These are phyloP conservation scores for Gallinago undulata DNA, from an alignment of 2,113 vertebrate genomes.

Conservation along the genomic window DNA sequence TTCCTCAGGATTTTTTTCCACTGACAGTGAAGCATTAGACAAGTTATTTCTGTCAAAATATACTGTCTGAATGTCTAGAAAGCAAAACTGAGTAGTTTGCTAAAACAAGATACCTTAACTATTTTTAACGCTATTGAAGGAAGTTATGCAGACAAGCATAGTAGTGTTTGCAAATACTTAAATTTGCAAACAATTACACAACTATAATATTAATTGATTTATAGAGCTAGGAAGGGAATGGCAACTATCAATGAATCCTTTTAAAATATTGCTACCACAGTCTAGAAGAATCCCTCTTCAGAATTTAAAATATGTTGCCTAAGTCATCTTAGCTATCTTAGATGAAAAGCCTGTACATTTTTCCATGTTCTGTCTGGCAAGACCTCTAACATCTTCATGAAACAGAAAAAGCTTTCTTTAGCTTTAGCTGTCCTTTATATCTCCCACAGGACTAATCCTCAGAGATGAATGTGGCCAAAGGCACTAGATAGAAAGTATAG, in stretches of 20 bases:
- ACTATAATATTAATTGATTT: neutral
- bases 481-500: neutral
- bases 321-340: neutral
- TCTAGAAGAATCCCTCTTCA: neutral
- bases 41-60: neutral
- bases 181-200: neutral
- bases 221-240: neutral
- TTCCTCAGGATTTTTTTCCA: neutral
- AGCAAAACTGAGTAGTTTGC: neutral
- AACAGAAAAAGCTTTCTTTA: neutral
- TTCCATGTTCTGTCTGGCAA: neutral
- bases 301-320: neutral
- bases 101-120: neutral
- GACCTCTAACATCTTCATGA: neutral
- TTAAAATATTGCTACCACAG: neutral
- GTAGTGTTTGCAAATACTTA: neutral
- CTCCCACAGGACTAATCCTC: slow-evolving; percentile 14
- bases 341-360: neutral
- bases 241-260: neutral
- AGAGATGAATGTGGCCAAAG: neutral
- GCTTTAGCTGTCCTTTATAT: slow-evolving; percentile 6
- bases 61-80: neutral
- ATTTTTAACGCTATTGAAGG: neutral
- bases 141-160: neutral
- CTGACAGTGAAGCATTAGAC: neutral